Evolutionary conservation across 2,113 vertebrate genomes (phyloP).

Genomic region (Ammodytes marinus): DNA sequence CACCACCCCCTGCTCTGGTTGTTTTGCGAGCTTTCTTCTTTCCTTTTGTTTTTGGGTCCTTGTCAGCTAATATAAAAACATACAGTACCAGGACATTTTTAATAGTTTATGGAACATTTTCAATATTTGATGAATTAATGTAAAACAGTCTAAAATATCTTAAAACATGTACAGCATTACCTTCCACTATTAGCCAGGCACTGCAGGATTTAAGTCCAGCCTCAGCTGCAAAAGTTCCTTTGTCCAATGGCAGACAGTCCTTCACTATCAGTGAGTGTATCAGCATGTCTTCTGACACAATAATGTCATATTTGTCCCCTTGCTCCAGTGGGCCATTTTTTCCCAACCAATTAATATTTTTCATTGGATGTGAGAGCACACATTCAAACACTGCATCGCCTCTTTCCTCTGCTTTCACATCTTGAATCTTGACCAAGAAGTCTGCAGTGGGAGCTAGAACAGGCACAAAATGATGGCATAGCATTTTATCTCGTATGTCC

Average conservation of each 20-base stretch:
- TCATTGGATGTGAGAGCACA: constrained; percentile 81
- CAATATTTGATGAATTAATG: background rate
- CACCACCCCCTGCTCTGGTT: constrained; percentile 78
- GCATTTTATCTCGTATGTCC: background rate
- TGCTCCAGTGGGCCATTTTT: constrained; percentile 78
- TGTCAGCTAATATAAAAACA: constrained; percentile 73
- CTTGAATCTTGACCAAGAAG: constrained; percentile 84
- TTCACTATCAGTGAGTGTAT: constrained; percentile 88
- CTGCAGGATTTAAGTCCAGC: constrained; percentile 85
- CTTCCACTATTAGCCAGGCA: constrained; percentile 90
- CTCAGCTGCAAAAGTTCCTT: constrained; percentile 87
- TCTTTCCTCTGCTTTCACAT: constrained; percentile 82
- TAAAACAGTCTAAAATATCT: background rate
- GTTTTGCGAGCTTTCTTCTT: constrained; percentile 83
- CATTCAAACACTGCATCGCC: constrained; percentile 87
- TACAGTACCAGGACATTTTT: background rate
- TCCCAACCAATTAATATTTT: constrained; percentile 85
- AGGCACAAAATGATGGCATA: constrained; percentile 1
- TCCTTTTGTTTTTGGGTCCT: constrained; percentile 62
- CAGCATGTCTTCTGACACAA: constrained; percentile 86
- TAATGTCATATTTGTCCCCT: constrained; percentile 86
- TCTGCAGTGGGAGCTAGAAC: constrained; percentile 83
- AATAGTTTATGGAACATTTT: background rate
- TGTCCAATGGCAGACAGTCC: constrained; percentile 83
- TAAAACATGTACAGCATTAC: constrained; percentile 70